Base-by-base conservation (phyloP, 2,797 vertebrate genomes). In the Eulemur albifrons region DNA sequence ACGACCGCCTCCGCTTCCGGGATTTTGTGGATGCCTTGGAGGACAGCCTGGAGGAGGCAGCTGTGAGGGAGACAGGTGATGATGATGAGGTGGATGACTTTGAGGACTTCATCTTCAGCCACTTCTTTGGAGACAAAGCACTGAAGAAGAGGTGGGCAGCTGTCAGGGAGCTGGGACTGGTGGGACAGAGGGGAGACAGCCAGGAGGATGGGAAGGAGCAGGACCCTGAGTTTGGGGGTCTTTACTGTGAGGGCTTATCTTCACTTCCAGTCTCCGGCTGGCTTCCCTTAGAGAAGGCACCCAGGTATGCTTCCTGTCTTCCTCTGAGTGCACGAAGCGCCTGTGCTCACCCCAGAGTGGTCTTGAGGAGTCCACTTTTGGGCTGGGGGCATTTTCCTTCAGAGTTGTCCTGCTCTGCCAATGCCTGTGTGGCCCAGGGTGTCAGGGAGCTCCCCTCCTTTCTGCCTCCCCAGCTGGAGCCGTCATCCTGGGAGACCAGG, bases 41-140 rank as follows among this genome's bases (percentile, higher is more conserved):
- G 1, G 99, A 99, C 45, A 99, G 99, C 94, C 97, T 99, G 96
- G 99, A 99, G 97, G 99, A 99, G 83, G 97, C 99, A 98, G 99
- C 99, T 0, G 97, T 98, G 93, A 96, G 50, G 6, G 98, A 99
- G 88, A 25, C 76, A 4, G 97, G 98, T 0, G 40, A 97, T 3
- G 97, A 99, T 0, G 93, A 98, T 2, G 97, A 96, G 0, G 99
- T 98, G 4, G 98, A 99, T 0, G 98, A 98, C 96, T 99, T 99
- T 0, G 99, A 99, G 97, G 98, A 98, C 9, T 97, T 97, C 25
- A 89, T 99, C 94, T 98, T 98, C 75, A 83, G 90, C 61, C 96
- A 97, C 90, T 97, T 98, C 76, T 97, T 98, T 38, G 98, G 98
- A 40, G 96, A 98, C 40, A 94, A 76, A 25, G 96, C 96, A 0